A percentile compares a stretch with the other conserved stretches of the same genome.
Conservation (phyloP, 1,140 invertebrate genomes). For the Micrasema longulum region DNA sequence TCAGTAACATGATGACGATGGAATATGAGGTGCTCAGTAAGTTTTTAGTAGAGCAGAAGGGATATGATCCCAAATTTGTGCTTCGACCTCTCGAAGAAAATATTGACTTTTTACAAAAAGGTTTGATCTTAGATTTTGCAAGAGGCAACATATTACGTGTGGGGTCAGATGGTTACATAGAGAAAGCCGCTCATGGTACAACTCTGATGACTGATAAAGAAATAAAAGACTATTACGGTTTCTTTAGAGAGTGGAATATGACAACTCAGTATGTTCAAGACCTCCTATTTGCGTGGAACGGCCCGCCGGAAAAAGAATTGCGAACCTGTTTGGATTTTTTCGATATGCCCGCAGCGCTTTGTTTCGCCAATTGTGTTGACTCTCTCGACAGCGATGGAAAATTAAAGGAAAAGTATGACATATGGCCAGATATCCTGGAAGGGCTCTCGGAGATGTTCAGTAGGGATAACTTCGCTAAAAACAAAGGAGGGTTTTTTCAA, state of each 20-base stretch:
- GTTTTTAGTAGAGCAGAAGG: constrained; percentile 73
- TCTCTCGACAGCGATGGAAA: constrained; percentile 71
- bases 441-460: constrained; percentile 74
- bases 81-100: constrained; percentile 69
- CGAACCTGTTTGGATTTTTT: constrained; percentile 82
- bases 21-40: constrained; percentile 74
- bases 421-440: constrained; percentile 77
- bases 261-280: constrained; percentile 69
- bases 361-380: constrained; percentile 81
- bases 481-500: constrained; percentile 73
- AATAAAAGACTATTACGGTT: constrained; percentile 74
- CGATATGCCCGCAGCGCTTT: constrained; percentile 76
- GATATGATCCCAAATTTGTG: constrained; percentile 70
- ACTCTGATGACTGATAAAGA: constrained; percentile 69
- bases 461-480: constrained; percentile 71
- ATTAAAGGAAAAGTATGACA: constrained; percentile 64
- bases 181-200: constrained; percentile 79
- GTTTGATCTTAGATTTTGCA: constrained; percentile 80
- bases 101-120: constrained; percentile 78
- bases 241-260: constrained; percentile 71
- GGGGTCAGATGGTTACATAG: constrained; percentile 71
- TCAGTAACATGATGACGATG: constrained; percentile 72
- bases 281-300: constrained; percentile 73
- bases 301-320: constrained; percentile 70
- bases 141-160: constrained; percentile 80